phyloP scores from a whole-genome alignment of 2,888 invertebrate species.

The Bugula neritina region DNA sequence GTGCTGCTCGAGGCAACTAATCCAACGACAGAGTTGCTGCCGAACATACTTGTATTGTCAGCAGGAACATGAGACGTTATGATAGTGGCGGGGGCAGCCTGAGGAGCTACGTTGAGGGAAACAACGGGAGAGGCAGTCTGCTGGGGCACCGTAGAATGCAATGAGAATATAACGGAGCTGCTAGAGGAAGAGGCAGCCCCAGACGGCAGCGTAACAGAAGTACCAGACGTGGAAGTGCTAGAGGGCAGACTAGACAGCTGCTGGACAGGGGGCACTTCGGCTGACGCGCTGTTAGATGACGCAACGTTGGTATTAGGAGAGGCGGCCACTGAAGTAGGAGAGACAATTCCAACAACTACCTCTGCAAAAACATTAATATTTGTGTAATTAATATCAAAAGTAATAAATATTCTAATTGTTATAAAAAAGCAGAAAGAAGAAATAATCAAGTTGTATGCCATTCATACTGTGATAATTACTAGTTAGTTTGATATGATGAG shows the following conservation, averaged over 20 bases:
- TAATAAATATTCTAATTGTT: too few relatives aligned
- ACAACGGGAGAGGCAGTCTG: background rate
- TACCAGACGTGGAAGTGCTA: background rate
- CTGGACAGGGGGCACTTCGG: background rate
- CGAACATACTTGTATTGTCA: background rate
- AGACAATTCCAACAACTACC: conserved; percentile 14
- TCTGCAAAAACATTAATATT: background rate
- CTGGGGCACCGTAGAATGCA: background rate
- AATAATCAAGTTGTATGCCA: too few relatives aligned
- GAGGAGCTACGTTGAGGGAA: background rate
- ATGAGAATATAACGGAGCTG: background rate
- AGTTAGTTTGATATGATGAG: too few relatives aligned
- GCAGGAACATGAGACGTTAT: background rate
- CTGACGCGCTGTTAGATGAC: background rate
- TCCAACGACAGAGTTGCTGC: background rate
- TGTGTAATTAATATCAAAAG: too few relatives aligned
- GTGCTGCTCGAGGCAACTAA: conserved; percentile 4
- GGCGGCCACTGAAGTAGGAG: conserved; percentile 4
- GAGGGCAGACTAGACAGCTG: background rate
- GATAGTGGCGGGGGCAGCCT: background rate
- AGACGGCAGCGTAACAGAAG: background rate
- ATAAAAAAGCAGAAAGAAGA: too few relatives aligned
- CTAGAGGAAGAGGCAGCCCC: background rate
- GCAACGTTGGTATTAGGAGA: conserved; percentile 10
- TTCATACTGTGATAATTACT: too few relatives aligned